A percentile compares a stretch with the other conserved stretches of the same genome.
Conservation (phyloP, 2,113 vertebrate species). For the Carollia perspicillata region DNA sequence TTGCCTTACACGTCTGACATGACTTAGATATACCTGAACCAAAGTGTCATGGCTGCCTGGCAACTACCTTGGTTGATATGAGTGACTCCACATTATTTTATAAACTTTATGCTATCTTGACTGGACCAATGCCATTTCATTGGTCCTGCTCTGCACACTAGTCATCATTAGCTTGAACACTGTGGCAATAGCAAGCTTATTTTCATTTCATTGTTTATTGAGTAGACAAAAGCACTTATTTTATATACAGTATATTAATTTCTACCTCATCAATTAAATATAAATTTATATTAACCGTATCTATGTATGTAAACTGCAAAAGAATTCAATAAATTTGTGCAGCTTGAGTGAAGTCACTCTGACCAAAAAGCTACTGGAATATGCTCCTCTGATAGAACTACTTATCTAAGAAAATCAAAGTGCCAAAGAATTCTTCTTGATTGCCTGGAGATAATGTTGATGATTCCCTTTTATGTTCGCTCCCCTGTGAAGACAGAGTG, state of each 20-base stretch:
- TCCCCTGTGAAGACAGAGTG: not conserved
- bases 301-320: not conserved
- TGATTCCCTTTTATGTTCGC: not conserved
- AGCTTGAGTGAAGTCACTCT: not conserved
- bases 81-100: too few relatives aligned
- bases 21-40: too few relatives aligned
- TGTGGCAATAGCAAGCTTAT: not conserved
- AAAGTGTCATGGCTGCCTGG: too few relatives aligned
- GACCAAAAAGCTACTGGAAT: not conserved
- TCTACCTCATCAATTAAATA: not conserved
- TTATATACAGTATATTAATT: not conserved
- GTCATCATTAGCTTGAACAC: not conserved
- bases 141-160: not conserved
- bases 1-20: too few relatives aligned
- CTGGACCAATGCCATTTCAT: too few relatives aligned
- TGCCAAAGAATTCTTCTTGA: conserved; percentile 13
- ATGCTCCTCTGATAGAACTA: not conserved
- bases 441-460: not conserved
- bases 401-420: conserved; percentile 39
- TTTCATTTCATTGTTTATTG: not conserved
- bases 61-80: too few relatives aligned
- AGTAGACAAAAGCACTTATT: not conserved
- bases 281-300: not conserved
- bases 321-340: not conserved
- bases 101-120: too few relatives aligned